Conservation (phyloP, 2,113 vertebrate species). For the Cyanoderma ruficeps region DNA sequence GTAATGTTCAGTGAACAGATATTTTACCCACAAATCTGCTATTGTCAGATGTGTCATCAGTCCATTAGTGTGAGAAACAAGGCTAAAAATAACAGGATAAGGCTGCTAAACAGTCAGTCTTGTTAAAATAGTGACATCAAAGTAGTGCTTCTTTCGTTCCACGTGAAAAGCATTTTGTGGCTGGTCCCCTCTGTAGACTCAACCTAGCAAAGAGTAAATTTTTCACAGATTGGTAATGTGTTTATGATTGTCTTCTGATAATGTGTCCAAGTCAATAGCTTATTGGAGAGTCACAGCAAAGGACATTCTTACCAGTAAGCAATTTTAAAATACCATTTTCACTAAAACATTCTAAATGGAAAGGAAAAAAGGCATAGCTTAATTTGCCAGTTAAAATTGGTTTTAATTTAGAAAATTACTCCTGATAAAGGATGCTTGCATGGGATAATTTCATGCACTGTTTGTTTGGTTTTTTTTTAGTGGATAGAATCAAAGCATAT, state of each 20-base stretch:
- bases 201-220: background rate
- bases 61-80: conserved; percentile 30
- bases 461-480: background rate
- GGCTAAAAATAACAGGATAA: conserved; percentile 60
- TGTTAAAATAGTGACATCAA: conserved; percentile 55
- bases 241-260: background rate
- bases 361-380: background rate
- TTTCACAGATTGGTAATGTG: background rate
- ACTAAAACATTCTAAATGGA: background rate
- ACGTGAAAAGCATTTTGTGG: background rate
- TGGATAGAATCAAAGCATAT: background rate
- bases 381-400: background rate
- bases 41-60: conserved; percentile 48
- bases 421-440: background rate
- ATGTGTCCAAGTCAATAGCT: background rate
- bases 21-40: conserved; percentile 32
- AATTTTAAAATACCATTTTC: background rate
- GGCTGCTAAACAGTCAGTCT: conserved; percentile 26
- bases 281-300: background rate
- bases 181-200: background rate
- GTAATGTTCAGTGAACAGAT: background rate
- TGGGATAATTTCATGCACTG: background rate
- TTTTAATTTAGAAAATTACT: background rate
- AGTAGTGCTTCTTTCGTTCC: conserved; percentile 15
- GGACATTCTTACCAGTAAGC: background rate